Evolutionary conservation across 2,888 invertebrate genomes (phyloP).

Genomic region (Drosophila neutralis): DNA sequence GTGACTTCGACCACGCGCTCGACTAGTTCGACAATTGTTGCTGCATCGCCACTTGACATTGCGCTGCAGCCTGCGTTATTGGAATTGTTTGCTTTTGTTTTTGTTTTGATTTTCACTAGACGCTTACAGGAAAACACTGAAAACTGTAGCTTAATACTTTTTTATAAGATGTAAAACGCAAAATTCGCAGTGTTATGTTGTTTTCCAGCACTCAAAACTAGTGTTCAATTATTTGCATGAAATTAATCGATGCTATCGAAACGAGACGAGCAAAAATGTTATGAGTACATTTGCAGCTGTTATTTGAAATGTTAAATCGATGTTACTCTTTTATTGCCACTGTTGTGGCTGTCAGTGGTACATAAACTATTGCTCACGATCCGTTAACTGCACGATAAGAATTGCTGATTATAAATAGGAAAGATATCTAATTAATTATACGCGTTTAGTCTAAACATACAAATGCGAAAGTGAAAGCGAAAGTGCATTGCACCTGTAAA

Average conservation of each 20-base stretch:
- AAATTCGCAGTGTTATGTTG: conserved; percentile 33
- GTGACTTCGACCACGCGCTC: conserved; percentile 82
- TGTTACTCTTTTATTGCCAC: conserved; percentile 11
- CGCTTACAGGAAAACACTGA: conserved; percentile 16
- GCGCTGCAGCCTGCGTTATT: conserved; percentile 27
- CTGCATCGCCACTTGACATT: conserved; percentile 61
- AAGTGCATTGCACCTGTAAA: conserved; percentile 9
- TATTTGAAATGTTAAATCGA: not conserved
- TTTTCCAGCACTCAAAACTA: conserved; percentile 20
- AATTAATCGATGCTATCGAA: conserved; percentile 28
- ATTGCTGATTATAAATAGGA: conserved; percentile 20
- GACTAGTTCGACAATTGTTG: conserved; percentile 65
- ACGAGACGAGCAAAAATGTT: not conserved
- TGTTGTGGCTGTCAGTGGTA: conserved; percentile 3
- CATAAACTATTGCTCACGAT: conserved; percentile 8
- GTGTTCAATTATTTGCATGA: not conserved
- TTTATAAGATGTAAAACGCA: conserved; percentile 36
- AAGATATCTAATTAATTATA: conserved; percentile 32
- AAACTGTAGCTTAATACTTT: conserved; percentile 36
- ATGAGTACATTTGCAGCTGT: not conserved
- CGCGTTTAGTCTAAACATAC: conserved; percentile 19
- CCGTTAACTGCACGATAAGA: conserved; percentile 44
- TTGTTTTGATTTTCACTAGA: conserved; percentile 3
- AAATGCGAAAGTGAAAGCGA: conserved; percentile 20
- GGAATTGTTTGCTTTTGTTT: conserved; percentile 3